Percentiles rank a stretch among this genome's conserved stretches.
phyloP scores from a whole-genome alignment of 2,888 invertebrate genomes.

The Drosophila kambysellisi region DNA sequence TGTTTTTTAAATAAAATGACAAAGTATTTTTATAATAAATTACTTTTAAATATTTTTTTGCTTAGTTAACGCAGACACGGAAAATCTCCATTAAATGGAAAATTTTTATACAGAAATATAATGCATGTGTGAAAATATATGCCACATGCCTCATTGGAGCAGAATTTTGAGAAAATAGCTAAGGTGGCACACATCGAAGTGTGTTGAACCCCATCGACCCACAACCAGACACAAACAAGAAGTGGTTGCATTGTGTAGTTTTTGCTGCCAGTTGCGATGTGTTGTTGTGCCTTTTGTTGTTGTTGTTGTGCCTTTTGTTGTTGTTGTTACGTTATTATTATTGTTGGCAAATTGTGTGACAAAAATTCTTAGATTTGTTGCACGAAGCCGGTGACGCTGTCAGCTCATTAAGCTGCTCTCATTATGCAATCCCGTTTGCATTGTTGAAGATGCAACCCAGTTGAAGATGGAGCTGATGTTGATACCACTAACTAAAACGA shows the following conservation, averaged over 20 bases:
- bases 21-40: not conserved
- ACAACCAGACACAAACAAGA: slow-evolving; percentile 10
- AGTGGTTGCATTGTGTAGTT: slow-evolving; percentile 49
- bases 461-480: slow-evolving; percentile 13
- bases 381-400: slow-evolving; percentile 63
- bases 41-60: not conserved
- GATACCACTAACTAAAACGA: slow-evolving; percentile 1
- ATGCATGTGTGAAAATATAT: slow-evolving; percentile 46
- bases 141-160: slow-evolving; percentile 15
- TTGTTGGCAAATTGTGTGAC: slow-evolving; percentile 63
- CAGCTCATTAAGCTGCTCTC: slow-evolving; percentile 66
- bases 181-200: slow-evolving; percentile 7
- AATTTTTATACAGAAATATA: not conserved
- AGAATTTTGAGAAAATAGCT: slow-evolving; percentile 2
- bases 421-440: slow-evolving; percentile 73
- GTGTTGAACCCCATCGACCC: slow-evolving; percentile 26
- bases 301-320: slow-evolving; percentile 25
- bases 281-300: too few species aligned
- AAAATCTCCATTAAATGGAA: not conserved
- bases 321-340: slow-evolving; percentile 28
- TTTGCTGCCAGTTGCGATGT: slow-evolving; percentile 23
- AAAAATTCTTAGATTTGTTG: slow-evolving; percentile 78
- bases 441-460: slow-evolving; percentile 54
- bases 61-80: not conserved
- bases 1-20: not conserved